These are phyloP conservation scores for Laupala kohalensis DNA, from an alignment of 1,140 invertebrate genomes.

Conservation along the genomic window DNA sequence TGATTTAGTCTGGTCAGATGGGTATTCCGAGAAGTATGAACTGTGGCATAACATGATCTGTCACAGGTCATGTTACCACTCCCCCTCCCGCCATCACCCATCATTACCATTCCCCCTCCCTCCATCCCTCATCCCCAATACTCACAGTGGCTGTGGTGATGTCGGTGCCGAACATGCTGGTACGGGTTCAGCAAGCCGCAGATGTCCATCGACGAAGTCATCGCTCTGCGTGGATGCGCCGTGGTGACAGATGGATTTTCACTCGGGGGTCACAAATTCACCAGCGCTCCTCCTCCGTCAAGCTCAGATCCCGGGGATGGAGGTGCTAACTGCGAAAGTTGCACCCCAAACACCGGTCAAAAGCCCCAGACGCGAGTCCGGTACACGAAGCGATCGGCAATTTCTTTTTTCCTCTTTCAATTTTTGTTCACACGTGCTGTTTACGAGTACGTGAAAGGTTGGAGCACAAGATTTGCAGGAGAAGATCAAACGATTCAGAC, in stretches of 20 bases:
- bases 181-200: background rate
- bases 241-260: background rate
- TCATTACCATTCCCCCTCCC: too few relatives aligned
- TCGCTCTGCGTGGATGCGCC: background rate
- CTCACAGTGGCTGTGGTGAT: background rate
- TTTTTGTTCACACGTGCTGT: too few relatives aligned
- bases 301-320: background rate
- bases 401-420: too few relatives aligned
- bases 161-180: background rate
- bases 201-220: background rate
- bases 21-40: too few relatives aligned
- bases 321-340: too few relatives aligned
- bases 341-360: too few relatives aligned
- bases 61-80: too few relatives aligned
- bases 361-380: background rate
- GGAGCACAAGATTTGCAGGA: background rate
- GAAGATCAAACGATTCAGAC: background rate
- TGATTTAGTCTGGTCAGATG: too few relatives aligned
- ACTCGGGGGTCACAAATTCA: background rate
- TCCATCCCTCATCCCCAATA: too few relatives aligned
- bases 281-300: background rate
- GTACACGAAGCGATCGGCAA: background rate
- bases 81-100: too few relatives aligned
- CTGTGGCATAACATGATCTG: too few relatives aligned
- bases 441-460: background rate